Conservation (phyloP, 2,113 vertebrate genomes). For the Antigone vipio region DNA sequence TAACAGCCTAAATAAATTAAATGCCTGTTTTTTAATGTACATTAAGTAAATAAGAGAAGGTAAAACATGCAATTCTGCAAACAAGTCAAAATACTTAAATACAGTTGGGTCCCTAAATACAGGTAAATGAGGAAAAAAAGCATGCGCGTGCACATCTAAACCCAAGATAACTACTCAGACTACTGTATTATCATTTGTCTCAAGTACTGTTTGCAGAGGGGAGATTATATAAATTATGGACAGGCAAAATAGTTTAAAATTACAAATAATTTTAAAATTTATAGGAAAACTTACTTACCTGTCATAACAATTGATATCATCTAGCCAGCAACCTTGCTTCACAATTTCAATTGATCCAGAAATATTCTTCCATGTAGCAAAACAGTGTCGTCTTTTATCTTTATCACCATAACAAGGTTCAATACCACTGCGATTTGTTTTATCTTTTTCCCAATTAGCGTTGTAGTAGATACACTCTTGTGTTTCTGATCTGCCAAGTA, state of each 20-base stretch:
- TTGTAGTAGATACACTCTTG: constrained; percentile 96
- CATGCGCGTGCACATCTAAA: not conserved
- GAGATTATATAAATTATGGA: accelerated
- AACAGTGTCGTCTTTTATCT: constrained; percentile 95
- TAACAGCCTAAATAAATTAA: not conserved
- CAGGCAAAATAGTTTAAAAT: not conserved
- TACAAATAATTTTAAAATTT: not conserved
- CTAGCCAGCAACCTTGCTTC: constrained; percentile 98
- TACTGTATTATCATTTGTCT: not conserved
- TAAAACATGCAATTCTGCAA: not conserved
- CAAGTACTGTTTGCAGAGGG: not conserved
- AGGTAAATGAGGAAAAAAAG: accelerated
- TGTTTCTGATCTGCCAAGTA: constrained; percentile 95
- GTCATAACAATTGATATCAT: constrained; percentile 98
- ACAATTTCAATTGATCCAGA: constrained; percentile 93
- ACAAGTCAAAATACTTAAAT: not conserved
- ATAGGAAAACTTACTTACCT: constrained; percentile 74
- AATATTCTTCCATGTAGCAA: constrained; percentile 96
- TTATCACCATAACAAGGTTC: constrained; percentile 91
- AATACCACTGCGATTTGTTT: constrained; percentile 91
- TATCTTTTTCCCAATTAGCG: constrained; percentile 96
- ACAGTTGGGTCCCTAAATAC: not conserved
- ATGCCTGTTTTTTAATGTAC: not conserved
- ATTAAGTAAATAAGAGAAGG: not conserved
- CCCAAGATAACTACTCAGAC: not conserved